Base-by-base conservation (phyloP, 2,797 vertebrate species). In the Philypnodon macrostomus region DNA sequence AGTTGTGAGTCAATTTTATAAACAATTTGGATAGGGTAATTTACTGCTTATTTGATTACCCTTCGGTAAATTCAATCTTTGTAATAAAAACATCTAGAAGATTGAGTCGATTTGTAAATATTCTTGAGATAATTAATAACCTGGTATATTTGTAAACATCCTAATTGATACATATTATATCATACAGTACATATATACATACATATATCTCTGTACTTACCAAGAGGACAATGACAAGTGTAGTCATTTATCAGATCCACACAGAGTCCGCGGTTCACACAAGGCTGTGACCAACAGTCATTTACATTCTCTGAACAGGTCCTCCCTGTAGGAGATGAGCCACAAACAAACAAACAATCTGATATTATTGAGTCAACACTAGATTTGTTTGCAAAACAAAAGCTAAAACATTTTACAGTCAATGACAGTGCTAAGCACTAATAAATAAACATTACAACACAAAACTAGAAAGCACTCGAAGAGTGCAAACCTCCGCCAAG, bases 251-350 rank as follows among this genome's bases (percentile, higher is more conserved):
- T 61, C 37, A 77, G 66, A 75, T 90, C 87, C 75, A 88, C 61
- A 79, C 89, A 92, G 1, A 79, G 86, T 55, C 89, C 90, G 80
- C 88, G 83, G 23, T 92, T 91, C 66, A 87, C 77, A 73, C 90
- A 93, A 27, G 82, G 87, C 64, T 59, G 82, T 18, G 85, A 86
- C 79, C 76, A 78, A 58, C 90, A 93, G 4, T 87, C 85, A 40
- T 74, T 84, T 53, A 79, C 53, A 53, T 0, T 83, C 77, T 85
- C 56, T 9, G 85, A 80, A 70, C 89, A 92, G 1, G 58, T 86
- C 68, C 84, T 73, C 67, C 89, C 89, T 93, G 72, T 65, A 79
- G 68, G 46, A 75, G 54, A 41, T 53, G 15, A 42, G 6, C 42
- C 33, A 54, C 4, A 61, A 44, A 75, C 37, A 61, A 77, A 79